phyloP scores from a whole-genome alignment of 2,113 vertebrate genomes.

The Anarhynchus alexandrinus region DNA sequence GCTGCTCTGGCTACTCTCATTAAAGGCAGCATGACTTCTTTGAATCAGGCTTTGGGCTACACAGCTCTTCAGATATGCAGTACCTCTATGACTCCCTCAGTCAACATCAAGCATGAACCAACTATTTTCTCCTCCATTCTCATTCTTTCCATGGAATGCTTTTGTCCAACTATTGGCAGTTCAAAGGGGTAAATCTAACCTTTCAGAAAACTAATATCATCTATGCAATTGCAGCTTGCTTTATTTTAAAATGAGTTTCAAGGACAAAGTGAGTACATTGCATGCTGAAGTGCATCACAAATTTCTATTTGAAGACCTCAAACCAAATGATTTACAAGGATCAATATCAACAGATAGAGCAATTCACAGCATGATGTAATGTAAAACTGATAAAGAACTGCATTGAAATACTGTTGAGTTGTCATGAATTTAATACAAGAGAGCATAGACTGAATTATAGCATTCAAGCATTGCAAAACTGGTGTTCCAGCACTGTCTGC shows the following conservation, averaged over 20 bases:
- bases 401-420: neutral
- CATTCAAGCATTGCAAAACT: neutral
- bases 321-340: constrained; percentile 28
- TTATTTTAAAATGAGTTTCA: constrained; percentile 26
- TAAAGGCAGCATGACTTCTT: neutral
- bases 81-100: neutral
- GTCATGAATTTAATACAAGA: neutral
- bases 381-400: constrained; percentile 11
- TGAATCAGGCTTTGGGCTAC: neutral
- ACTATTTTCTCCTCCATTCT: neutral
- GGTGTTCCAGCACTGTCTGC: neutral
- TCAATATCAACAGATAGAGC: constrained; percentile 34
- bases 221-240: neutral
- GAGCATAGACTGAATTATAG: neutral
- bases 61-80: neutral
- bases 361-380: constrained; percentile 33
- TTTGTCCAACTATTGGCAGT: neutral
- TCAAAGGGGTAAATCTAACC: neutral
- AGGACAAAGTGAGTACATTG: neutral
- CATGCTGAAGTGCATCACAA: neutral
- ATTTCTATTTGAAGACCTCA: constrained; percentile 27
- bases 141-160: neutral
- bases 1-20: neutral
- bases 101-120: neutral
- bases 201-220: neutral